phyloP scores from a whole-genome alignment of 2,113 vertebrate species.

The Aythya baeri region DNA sequence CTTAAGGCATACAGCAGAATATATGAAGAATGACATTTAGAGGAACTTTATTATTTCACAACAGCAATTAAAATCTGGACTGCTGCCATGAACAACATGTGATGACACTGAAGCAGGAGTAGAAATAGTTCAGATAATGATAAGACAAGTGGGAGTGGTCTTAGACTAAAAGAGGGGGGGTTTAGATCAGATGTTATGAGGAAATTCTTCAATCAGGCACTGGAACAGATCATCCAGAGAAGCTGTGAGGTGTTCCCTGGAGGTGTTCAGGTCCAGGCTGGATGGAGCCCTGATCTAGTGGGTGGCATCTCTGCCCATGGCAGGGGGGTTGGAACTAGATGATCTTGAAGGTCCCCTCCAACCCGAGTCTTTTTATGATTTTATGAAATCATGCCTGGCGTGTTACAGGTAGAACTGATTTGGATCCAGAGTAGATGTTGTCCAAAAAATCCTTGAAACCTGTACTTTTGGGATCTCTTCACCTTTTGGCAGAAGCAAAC shows the following conservation, averaged over 20 bases:
- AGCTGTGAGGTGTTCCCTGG: no score
- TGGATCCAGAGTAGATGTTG: background rate
- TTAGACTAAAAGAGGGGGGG: no score
- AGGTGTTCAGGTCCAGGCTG: no score
- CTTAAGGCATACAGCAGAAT: background rate
- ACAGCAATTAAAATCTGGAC: background rate
- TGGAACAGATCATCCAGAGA: no score
- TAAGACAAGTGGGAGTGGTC: no score
- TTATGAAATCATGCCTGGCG: background rate
- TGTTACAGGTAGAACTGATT: background rate
- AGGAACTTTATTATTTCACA: background rate
- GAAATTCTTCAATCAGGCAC: no score
- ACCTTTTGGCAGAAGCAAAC: background rate
- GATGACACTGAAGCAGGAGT: background rate
- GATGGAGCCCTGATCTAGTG: no score
- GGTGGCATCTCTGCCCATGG: no score
- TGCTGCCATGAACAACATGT: background rate
- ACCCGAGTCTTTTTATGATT: no score
- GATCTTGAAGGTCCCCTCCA: no score
- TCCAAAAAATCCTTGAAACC: background rate
- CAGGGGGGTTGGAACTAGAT: no score
- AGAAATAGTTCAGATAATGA: background rate
- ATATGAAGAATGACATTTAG: background rate
- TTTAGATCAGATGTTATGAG: no score
- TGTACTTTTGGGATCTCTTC: background rate